Evolutionary conservation across 1,140 invertebrate species (phyloP).

Genomic region (Forficula auricularia): DNA sequence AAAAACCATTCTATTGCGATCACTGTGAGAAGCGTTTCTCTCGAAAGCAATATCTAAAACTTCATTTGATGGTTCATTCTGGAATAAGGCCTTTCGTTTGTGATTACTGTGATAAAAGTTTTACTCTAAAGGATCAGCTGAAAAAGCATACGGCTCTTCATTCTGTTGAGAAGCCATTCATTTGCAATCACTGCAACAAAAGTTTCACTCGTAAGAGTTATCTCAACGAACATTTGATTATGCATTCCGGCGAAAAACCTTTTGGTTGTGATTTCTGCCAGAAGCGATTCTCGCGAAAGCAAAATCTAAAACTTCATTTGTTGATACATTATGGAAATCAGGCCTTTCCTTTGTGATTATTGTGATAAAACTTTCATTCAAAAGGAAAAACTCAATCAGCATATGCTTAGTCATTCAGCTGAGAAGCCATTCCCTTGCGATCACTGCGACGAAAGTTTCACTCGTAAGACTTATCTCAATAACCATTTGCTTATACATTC

Average conservation of each 20-base stretch:
- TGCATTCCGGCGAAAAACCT: constrained; percentile 24
- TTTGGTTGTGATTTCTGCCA: constrained; percentile 3
- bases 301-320: background rate
- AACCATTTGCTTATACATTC: too few relatives aligned
- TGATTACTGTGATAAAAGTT: constrained; percentile 36
- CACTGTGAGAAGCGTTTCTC: constrained; percentile 13
- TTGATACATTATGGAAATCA: background rate
- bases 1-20: background rate
- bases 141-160: constrained; percentile 24
- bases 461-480: too few relatives aligned
- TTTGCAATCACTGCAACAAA: constrained; percentile 2
- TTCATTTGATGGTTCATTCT: constrained; percentile 23
- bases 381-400: too few relatives aligned
- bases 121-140: constrained; percentile 23
- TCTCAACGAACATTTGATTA: constrained; percentile 28
- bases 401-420: too few relatives aligned
- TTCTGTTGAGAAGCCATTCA: constrained; percentile 10
- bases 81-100: constrained; percentile 24
- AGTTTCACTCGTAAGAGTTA: constrained; percentile 23
- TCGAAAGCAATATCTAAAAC: constrained; percentile 16
- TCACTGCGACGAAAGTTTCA: too few relatives aligned
- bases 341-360: too few relatives aligned
- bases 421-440: too few relatives aligned
- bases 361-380: too few relatives aligned
- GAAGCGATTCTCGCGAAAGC: background rate